Evolutionary conservation across 1,140 invertebrate species (phyloP), one percentile per base, ranked within the genome.

Genomic region (Lysiphlebus fabarum): DNA sequence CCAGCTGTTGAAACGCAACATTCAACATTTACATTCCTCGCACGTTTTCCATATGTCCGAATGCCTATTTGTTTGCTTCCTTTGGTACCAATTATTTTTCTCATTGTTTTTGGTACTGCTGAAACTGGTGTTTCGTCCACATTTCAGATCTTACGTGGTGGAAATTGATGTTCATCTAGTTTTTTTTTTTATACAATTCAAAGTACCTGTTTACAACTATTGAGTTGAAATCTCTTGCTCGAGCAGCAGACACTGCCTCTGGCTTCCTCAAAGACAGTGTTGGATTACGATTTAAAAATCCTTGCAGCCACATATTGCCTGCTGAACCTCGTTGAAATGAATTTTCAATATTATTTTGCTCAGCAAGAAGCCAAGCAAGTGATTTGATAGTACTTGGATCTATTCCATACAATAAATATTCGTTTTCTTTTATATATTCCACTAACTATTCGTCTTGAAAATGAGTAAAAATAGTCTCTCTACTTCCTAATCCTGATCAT

Each of bases 41-140:
- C 73, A 41, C 68, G 37, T 64, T 77, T 72, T 7, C 59, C 59
- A 58, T 59, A 61, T 37, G 65, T 58, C 11, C 72, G 42, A 44
- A 62, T 45, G 6, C 66, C 63, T 53, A 71, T 61, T 59, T 70
- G 66, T 50, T 63, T 68, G 61, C 63, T 41, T 67, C 70, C 61
- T 70, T 67, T 7, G 50, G 53, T 41, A 67, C 67, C n/a, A 79
- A 42, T 41, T 75, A 64, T 70, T 71, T 77, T 38, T 2, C 53
- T 33, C 40, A 44, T 3, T 34, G 17, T 10, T 55, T 44, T 40
- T n/a, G 7, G 53, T 11, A 33, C 17, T 34, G 14, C 26, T 7
- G 2, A 8, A 17, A 38, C 10, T 3, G 43, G 11, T 5, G 34
- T 47, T 56, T 48, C 54, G 14, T 56, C 34, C 33, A 56, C 26